Base-by-base conservation (phyloP, 2,888 invertebrate genomes). In the Vandiemenella viatica region DNA sequence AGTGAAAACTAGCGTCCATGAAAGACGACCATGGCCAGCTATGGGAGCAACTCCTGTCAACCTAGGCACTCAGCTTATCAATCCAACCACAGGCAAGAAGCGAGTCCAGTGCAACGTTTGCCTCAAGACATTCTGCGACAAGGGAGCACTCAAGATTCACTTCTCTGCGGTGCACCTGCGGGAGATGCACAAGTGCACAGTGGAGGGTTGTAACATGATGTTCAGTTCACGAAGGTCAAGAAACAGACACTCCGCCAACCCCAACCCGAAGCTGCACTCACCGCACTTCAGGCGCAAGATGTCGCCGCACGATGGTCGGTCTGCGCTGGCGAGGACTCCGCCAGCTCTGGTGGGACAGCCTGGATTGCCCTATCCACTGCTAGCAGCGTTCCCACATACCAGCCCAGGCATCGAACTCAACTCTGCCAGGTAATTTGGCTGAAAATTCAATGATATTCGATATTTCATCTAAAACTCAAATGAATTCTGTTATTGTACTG, bases 101-200 rank as follows among this genome's bases (percentile, higher is more conserved):
- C 78, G 97, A 55, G 96, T 97, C 3, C 91, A 96, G 65, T 99
- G 98, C 68, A 92, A 95, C 61, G 93, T 95, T 40, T 98, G 98
- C 65, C 72, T 95, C 53, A 98, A 98, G 71, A 97, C 97, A 15
- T 98, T 98, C 71, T 98, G 98, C 74, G 98, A 98, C 73, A 98
- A 98, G 71, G 98, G 97, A 53, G 98, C 98, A 1, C 74, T 98
- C 19, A 98, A 98, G 70, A 99, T 98, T 6, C 98, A 98, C 66
- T 97, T 96, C 64, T 95, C 95, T 46, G 98, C 98, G 0, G 98
- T 99, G 8, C 98, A 98, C 65, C 70, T 97, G 51, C 80, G 96
- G 37, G 98, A 99, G 72, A 98, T 98, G 97, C 98, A 99, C 68
- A 92, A 92, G 68, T 98, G 98, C 65, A 96, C 97, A 0, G 95